Base-by-base conservation (phyloP, 2,797 vertebrate species). In the Coluber constrictor region DNA sequence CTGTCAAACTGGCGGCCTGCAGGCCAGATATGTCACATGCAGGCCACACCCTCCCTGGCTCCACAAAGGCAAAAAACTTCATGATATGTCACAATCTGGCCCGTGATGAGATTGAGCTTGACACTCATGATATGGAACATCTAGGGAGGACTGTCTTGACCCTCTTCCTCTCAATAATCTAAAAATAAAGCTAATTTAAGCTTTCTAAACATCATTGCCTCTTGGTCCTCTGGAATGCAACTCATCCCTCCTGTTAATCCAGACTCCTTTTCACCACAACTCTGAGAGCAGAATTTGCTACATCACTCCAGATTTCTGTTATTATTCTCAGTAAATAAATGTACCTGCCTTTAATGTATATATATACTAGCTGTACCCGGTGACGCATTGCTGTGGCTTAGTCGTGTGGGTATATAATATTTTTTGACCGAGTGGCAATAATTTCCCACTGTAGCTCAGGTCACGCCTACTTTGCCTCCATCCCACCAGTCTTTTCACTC, bases 11-110 rank as follows among this genome's bases (percentile, higher is more conserved):
- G 59, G 59, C 3, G 8, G 23, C 23, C 20, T 8, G 8, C 0
- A 15, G 59, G 59, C 2, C 2, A 2, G 57, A 23, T 60, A 60
- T 2, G 2, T 60, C 59, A 60, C 59, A 60, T 60, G 59, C 23
- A 60, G 59, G 59, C 23, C 59, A 60, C 23, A 1, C 23, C 7
- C 23, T 60, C 23, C 59, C 23, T 25, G 8, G 7, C 59, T 20
- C 59, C 3, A 1, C 59, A 60, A 60, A 25, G 6, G 23, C 8
- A 60, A 60, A 60, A 59, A 59, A 20, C 56, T 25, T 59, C 59
- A 25, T 25, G 59, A 23, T 60, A 59, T 0, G 0, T 59, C 57
- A 59, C 57, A 59, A 59, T 59, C 23, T 0, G 3, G 59, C 0
- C 59, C 0, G 5, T 60, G 23, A 60, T 60, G 59, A 0, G 23